Conservation (phyloP, 2,797 vertebrate species). For the Falco concolor region DNA sequence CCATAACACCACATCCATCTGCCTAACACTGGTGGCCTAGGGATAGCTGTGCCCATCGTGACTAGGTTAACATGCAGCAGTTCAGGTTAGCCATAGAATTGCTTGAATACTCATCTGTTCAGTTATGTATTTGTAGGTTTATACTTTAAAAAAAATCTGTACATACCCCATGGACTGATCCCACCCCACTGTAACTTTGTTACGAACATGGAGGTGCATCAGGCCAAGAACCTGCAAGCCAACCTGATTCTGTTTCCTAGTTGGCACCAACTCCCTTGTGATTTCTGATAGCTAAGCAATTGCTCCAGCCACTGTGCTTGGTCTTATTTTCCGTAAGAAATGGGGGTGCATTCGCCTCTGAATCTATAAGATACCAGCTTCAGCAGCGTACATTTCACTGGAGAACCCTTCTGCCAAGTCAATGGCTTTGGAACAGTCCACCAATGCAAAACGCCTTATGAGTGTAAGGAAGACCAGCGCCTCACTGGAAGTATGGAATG, state of each 20-base stretch:
- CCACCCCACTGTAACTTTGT: background rate
- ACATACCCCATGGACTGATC: background rate
- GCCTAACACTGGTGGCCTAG: background rate
- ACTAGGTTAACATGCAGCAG: background rate
- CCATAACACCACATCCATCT: background rate
- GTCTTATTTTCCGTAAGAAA: background rate
- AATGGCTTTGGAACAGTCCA: background rate
- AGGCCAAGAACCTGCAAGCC: background rate
- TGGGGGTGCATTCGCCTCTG: background rate
- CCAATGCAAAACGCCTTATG: background rate
- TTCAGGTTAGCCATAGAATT: background rate
- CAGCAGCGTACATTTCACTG: background rate
- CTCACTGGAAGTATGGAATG: background rate
- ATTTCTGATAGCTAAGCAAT: background rate
- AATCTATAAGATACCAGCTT: background rate
- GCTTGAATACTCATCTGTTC: background rate
- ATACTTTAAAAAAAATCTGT: background rate
- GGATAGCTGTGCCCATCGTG: background rate
- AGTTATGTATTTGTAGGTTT: background rate
- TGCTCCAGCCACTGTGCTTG: background rate
- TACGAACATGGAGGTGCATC: background rate
- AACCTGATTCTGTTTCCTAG: background rate
- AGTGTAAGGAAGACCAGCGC: background rate
- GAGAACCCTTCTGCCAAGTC: background rate
- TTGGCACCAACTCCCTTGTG: rapidly evolving